Base-by-base conservation (phyloP, 2,797 vertebrate species). In the Lepus townsendii region DNA sequence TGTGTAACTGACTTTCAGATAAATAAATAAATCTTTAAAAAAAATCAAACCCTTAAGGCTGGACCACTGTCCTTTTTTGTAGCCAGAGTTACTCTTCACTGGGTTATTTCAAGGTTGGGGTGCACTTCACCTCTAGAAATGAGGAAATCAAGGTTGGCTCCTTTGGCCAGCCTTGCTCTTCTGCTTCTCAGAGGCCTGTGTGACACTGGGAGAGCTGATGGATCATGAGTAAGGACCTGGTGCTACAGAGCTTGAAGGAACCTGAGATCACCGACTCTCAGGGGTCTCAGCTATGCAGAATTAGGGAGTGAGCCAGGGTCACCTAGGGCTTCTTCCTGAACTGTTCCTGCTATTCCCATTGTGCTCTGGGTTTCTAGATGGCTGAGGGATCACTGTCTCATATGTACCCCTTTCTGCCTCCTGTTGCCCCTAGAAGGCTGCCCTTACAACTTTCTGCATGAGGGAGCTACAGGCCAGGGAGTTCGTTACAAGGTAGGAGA, bases 341-440 rank as follows among this genome's bases (percentile, higher is more conserved):
- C 4, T 0, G 5, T 65, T n/a, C 1, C 0, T 14, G 22, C 35
- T 84, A 20, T 14, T 13, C 7, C 32, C 14, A 12, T 2, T 19
- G 2, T 11, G 52, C 42, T 35, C 79, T 1, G 12, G 26, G 7
- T 54, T 65, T 91, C n/a, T 32, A 30, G 3, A 9, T 38, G 30
- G 12, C 30, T 84, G 66, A 7, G 62, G 57, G 71, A 11, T 32
- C 30, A 14, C 24, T 57, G 19, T 65, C 14, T 22, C 54, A 19
- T 6, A 20, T 1, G 3, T 4, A 10, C 10, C 13, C 19, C 7
- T 52, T 11, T 5, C 20, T 2, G 26, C 22, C 10, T 30, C 24
- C 88, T 60, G 12, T 16, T 77, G 22, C 35, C 20, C 84, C 32
- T 24, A 9, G 57, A 35, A 95, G 78, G 57, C 60, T 19, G 17